Base-by-base conservation (phyloP, 1,140 invertebrate genomes). In the Prorops nasuta region DNA sequence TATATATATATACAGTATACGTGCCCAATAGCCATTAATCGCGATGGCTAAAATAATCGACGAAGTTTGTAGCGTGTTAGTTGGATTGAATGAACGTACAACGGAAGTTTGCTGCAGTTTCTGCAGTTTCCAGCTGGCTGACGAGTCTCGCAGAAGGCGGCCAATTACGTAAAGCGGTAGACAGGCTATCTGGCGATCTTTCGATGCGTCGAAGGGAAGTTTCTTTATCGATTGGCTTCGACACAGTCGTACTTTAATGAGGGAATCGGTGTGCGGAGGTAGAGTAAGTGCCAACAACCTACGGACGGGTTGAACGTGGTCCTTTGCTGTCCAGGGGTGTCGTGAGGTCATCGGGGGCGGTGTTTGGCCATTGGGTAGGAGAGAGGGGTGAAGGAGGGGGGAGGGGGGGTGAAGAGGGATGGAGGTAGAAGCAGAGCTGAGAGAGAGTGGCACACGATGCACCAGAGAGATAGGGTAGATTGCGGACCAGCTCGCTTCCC, bases 401-500 rank as follows among this genome's bases (percentile, higher is more conserved):
- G 15, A 22, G 6, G 39, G 36, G 15, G 17, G 21, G 28, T 21
- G 36, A 51, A 31, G 47, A 44, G 37, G 36, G 39, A 54, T 21
- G 21, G 24, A 38, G 24, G 37, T 21, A 16, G 42, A 28, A 21
- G 34, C 28, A 50, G 21, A 36, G 50, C 40, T 45, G 39, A 41
- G 24, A 47, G 40, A 51, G 46, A 45, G 44, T n/a, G n/a, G n/a
- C n/a, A n/a, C n/a, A 61, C 60, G 60, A 63, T 63, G 60, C 60
- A 55, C 54, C 56, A 54, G 21, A 54, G 52, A 68, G 66, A 68
- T 68, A 68, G 41, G 49, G 56, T 63, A 62, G 60, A 63, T 63
- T 62, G 60, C 60, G 59, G 60, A 52, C 60, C 58, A 42, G 56
- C 51, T 44, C 52, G 55, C 61, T 51, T 56, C 52, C 60, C 53